Evolutionary conservation across 2,113 vertebrate species (phyloP), one percentile per base, ranked within the genome.

Genomic region (Macquaria ambigua): DNA sequence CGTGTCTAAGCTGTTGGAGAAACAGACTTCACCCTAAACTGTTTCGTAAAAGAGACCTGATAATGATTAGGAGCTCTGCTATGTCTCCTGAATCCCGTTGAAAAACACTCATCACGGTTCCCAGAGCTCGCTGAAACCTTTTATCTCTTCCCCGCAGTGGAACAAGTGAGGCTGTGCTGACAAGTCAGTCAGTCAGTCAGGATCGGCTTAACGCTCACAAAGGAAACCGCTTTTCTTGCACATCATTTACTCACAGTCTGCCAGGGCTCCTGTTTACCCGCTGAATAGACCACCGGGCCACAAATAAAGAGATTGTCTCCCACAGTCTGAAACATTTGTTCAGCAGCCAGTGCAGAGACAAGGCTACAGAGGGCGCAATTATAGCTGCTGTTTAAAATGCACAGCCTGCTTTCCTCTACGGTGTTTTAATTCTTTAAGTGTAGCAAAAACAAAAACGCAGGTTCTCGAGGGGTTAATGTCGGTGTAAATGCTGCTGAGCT

Each of bases 131-230:
- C 77, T 48, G 55, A 82, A 72, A 37, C 69, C 85, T 86, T 89
- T 91, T 81, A 76, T 93, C 79, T 68, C 70, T 78, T 81, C 66
- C 75, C 64, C 10, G 18, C 76, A 72, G 81, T 78, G 76, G 66
- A 92, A 92, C 85, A 81, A 89, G 79, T 58, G 86, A 90, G 79
- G 85, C 76, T 41, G 70, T 53, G 78, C 80, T 89, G 84, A 84
- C 76, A 74, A 14, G 74, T 75, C 84, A 14, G 74, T 72, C 77
- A 77, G 79, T 72, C 77, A 77, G 79, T 82, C 81, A 59, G 71
- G 37, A 63, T 31, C 28, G 55, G 93, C 92, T 94, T 93, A 94
- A 75, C 71, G 21, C 70, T 56, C 73, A 93, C 94, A 96, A 95
- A 95, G 87, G 53, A 92, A 95, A 90, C 77, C 84, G 92, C 91